Conservation (phyloP, 2,797 vertebrate species). For the Notolepis coatsorum region DNA sequence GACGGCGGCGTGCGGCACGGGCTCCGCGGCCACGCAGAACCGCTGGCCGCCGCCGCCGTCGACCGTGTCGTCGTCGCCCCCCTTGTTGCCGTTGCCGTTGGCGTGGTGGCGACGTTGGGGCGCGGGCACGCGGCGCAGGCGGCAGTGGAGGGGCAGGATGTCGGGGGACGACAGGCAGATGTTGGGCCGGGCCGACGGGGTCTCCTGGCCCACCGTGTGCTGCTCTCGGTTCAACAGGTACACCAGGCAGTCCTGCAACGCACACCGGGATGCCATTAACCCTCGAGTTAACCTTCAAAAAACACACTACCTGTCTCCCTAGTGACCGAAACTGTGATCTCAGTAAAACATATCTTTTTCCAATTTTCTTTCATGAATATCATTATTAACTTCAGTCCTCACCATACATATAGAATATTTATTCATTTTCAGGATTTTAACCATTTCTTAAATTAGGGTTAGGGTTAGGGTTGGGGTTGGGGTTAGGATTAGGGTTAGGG, state of each 20-base stretch:
- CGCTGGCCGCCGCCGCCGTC: constrained; percentile 55
- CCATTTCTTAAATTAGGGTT: no score
- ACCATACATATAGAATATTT: no score
- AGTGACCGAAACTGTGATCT: no score
- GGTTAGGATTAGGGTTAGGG: no score
- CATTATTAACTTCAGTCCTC: no score
- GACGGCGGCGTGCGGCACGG: constrained; percentile 84
- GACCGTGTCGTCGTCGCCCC: constrained; percentile 29
- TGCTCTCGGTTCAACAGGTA: constrained; percentile 93
- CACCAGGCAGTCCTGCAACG: constrained; percentile 91
- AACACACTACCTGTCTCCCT: not conserved
- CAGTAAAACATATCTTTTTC: no score
- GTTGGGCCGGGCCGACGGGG: constrained; percentile 91
- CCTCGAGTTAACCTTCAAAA: no score
- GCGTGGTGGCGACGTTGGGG: constrained; percentile 70
- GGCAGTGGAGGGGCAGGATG: constrained; percentile 94
- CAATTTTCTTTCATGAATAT: no score
- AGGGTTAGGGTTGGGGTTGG: no score
- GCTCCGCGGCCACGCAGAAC: constrained; percentile 82
- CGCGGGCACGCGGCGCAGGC: constrained; percentile 67
- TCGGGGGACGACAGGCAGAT: constrained; percentile 95
- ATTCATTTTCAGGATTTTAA: no score
- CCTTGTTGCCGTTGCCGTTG: constrained; percentile 55
- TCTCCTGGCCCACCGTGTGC: constrained; percentile 95
- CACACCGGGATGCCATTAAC: not conserved